Evolutionary conservation across 2,113 vertebrate species (phyloP).

Genomic region (Otis tarda): DNA sequence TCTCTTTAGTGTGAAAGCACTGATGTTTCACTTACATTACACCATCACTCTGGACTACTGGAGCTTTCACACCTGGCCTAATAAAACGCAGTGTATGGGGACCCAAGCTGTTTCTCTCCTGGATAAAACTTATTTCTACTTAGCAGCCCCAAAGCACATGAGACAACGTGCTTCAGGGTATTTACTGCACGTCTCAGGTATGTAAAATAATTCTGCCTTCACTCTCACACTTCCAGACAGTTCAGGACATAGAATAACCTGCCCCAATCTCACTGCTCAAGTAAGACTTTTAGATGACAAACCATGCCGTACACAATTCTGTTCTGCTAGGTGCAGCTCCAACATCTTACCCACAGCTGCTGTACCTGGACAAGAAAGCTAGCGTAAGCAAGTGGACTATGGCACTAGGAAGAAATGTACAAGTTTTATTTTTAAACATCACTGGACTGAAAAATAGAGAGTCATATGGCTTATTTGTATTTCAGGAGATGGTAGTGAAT

Average conservation of each 20-base stretch:
- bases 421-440: slow-evolving; percentile 60
- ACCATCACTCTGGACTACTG: neutral
- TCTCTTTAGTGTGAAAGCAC: neutral
- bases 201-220: neutral
- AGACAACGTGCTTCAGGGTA: neutral
- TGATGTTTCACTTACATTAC: neutral
- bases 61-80: neutral
- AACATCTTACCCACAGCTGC: neutral
- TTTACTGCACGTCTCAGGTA: neutral
- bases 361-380: neutral
- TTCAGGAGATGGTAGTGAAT: slow-evolving; percentile 69
- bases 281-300: neutral
- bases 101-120: neutral
- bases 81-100: neutral
- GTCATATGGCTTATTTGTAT: slow-evolving; percentile 60
- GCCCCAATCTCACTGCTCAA: neutral
- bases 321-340: neutral
- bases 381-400: neutral
- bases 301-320: rapidly evolving
- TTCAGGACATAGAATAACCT: neutral
- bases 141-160: neutral
- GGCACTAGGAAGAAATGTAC: neutral
- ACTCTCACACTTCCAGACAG: neutral
- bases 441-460: slow-evolving; percentile 41
- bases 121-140: neutral